Conservation (phyloP, 2,888 invertebrate species). For the Lasioglossum marginatum region DNA sequence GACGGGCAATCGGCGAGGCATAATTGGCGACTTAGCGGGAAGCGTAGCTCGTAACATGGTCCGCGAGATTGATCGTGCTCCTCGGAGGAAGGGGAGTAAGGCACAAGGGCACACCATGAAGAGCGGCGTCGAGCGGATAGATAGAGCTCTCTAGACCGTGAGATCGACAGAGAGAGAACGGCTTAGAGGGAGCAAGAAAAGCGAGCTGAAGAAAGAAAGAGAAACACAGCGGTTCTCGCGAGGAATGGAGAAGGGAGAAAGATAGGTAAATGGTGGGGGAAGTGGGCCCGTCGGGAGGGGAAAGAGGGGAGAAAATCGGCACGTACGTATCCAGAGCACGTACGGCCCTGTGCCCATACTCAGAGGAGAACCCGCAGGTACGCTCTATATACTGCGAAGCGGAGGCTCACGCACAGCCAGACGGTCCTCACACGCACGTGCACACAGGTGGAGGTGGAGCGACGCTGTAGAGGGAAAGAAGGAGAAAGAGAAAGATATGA, state of each 20-base stretch:
- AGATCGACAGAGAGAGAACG: neutral
- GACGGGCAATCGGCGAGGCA: conserved; percentile 52
- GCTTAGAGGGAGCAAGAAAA: neutral
- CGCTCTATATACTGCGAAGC: conserved; percentile 68
- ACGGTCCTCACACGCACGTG: conserved; percentile 55
- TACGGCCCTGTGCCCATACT: conserved; percentile 83
- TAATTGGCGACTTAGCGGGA: conserved; percentile 72
- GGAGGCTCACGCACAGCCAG: conserved; percentile 52
- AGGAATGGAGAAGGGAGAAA: neutral
- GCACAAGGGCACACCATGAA: conserved; percentile 59
- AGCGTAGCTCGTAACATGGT: conserved; percentile 60
- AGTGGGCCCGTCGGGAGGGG: conserved; percentile 28
- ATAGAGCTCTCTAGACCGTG: conserved; percentile 1
- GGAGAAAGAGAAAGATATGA: neutral
- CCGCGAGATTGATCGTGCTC: conserved; percentile 67
- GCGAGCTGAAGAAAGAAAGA: conserved; percentile 2
- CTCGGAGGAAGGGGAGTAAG: conserved; percentile 54
- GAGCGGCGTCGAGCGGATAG: conserved; percentile 20
- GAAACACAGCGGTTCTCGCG: neutral
- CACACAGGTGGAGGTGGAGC: conserved; percentile 64
- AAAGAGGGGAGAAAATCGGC: conserved; percentile 75
- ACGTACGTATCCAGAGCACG: conserved; percentile 83
- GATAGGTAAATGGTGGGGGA: conserved; percentile 23
- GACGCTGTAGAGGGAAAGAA: conserved; percentile 42
- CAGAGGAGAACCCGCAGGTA: conserved; percentile 71